Conservation (phyloP, 2,797 vertebrate species). For the Linurgus olivaceus region DNA sequence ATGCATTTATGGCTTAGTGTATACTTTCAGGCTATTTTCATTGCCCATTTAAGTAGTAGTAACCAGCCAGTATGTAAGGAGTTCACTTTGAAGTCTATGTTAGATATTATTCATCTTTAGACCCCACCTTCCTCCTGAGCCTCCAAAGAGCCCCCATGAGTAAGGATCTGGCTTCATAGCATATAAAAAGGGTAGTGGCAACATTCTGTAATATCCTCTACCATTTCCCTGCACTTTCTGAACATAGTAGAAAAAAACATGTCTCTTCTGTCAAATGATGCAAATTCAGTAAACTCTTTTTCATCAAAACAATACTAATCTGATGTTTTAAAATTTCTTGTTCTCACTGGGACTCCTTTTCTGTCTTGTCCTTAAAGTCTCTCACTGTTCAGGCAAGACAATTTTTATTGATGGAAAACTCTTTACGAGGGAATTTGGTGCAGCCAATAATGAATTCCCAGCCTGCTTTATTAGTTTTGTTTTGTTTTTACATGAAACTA, state of each 20-base stretch:
- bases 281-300: not conserved
- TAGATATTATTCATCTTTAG: not conserved
- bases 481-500: not conserved
- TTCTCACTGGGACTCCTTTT: not conserved
- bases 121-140: not conserved
- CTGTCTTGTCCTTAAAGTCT: not conserved
- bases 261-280: not conserved
- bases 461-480: not conserved
- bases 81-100: not conserved
- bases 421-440: not conserved
- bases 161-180: not conserved
- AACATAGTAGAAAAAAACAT: not conserved
- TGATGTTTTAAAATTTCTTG: not conserved
- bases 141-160: fast-evolving
- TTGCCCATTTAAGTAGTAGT: not conserved
- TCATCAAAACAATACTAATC: not conserved
- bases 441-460: not conserved
- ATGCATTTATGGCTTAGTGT: not conserved
- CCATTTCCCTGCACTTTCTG: not conserved
- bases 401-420: not conserved
- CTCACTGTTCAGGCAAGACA: not conserved
- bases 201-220: not conserved
- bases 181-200: not conserved
- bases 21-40: not conserved
- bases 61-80: not conserved